Conservation (phyloP, 2,113 vertebrate species). For the Tilapia sparmanii region DNA sequence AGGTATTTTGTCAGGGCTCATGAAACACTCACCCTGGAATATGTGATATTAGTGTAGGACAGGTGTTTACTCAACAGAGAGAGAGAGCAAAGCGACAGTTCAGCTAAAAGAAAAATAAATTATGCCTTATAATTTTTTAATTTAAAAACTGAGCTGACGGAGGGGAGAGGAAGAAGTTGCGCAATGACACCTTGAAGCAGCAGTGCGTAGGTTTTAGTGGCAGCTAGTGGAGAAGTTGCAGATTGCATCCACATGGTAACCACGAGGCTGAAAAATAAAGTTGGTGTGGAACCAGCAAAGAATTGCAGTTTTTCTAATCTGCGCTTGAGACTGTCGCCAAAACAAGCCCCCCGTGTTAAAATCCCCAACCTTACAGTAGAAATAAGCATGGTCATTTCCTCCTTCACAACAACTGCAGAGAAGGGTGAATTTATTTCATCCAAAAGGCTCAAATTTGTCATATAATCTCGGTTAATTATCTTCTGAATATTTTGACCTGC, state of each 20-base stretch:
- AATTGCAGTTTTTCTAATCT: neutral
- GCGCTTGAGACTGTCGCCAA: neutral
- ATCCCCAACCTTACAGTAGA: rapidly evolving
- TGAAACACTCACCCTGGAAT: neutral
- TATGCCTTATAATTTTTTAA: rapidly evolving
- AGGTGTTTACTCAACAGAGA: neutral
- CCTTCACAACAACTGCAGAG: neutral
- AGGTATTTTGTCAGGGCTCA: rapidly evolving
- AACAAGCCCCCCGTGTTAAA: neutral
- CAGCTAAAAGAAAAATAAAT: neutral
- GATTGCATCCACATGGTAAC: neutral
- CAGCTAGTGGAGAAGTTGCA: neutral
- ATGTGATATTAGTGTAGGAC: neutral
- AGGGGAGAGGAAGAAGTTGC: rapidly evolving
- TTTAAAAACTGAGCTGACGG: rapidly evolving
- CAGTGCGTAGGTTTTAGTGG: neutral
- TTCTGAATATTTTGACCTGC: neutral
- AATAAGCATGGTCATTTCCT: neutral
- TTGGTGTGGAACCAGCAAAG: neutral
- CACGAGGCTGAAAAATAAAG: neutral
- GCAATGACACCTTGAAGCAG: neutral
- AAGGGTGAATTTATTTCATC: neutral
- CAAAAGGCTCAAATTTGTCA: neutral
- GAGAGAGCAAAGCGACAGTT: neutral
- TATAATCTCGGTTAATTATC: neutral